phyloP scores from a whole-genome alignment of 2,113 vertebrate species.

The Chionomys nivalis region DNA sequence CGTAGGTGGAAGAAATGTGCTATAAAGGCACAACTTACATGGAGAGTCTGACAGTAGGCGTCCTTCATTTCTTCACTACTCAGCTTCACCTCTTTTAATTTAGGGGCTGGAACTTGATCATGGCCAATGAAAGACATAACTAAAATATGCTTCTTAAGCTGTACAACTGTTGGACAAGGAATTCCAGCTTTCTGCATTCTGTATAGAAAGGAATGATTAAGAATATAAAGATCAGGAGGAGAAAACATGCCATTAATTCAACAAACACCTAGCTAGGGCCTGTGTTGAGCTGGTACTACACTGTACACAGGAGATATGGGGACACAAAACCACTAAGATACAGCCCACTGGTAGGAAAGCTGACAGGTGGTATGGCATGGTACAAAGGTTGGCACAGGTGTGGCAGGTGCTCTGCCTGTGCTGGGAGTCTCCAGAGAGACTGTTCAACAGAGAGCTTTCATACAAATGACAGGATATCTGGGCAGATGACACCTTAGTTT shows the following conservation, averaged over 20 bases:
- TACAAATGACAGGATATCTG: not conserved
- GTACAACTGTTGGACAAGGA: constrained; percentile 94
- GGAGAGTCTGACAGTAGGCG: constrained; percentile 92
- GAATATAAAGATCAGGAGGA: constrained; percentile 42
- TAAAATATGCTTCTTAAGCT: constrained; percentile 96
- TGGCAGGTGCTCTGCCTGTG: not conserved
- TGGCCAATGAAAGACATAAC: constrained; percentile 99
- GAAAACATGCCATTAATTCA: constrained; percentile 16
- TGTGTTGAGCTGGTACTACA: not conserved
- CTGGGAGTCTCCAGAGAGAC: not conserved
- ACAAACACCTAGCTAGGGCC: constrained; percentile 19
- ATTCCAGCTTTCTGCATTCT: constrained; percentile 96
- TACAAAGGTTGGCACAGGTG: not conserved
- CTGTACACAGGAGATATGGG: not conserved
- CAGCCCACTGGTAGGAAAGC: not conserved
- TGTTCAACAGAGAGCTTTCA: not conserved
- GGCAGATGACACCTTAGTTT: constrained; percentile 35
- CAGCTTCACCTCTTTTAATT: constrained; percentile 94
- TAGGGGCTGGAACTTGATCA: constrained; percentile 96
- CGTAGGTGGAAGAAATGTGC: not conserved
- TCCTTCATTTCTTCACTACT: constrained; percentile 92
- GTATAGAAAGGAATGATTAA: constrained; percentile 68
- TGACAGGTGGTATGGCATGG: not conserved
- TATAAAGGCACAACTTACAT: constrained; percentile 84
- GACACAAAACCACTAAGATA: not conserved